phyloP scores from a whole-genome alignment of 2,888 invertebrate species.

The Megalurothrips usitatus region DNA sequence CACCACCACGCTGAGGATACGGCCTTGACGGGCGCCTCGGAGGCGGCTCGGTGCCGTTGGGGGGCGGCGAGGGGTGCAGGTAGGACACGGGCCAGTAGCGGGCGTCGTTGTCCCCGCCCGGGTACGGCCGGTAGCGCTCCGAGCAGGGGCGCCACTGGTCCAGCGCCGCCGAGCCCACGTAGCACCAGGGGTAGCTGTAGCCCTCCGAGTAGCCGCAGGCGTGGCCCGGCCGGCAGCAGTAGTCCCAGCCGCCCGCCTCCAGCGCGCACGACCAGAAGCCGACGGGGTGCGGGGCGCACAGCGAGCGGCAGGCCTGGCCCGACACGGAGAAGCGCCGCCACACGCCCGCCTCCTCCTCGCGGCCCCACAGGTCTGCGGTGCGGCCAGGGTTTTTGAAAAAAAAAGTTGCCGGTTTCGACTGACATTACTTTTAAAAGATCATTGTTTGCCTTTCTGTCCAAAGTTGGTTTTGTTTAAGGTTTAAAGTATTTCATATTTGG shows the following conservation, averaged over 20 bases:
- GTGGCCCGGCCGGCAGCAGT: slow-evolving; percentile 77
- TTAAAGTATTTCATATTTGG: too few relatives aligned
- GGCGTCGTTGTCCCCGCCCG: slow-evolving; percentile 45
- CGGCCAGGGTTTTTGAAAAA: slow-evolving; percentile 6
- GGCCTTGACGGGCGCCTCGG: slow-evolving; percentile 4
- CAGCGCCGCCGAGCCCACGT: slow-evolving; percentile 65
- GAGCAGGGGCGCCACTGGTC: slow-evolving; percentile 87
- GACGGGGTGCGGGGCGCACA: slow-evolving; percentile 67
- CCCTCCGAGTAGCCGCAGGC: slow-evolving; percentile 80
- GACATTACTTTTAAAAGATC: too few relatives aligned
- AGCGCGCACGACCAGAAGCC: slow-evolving; percentile 83
- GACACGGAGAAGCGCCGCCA: slow-evolving; percentile 77
- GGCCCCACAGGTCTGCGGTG: slow-evolving; percentile 45
- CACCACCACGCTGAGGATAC: not conserved
- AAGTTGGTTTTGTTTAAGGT: too few relatives aligned
- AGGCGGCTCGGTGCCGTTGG: slow-evolving; percentile 57
- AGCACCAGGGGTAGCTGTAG: slow-evolving; percentile 80
- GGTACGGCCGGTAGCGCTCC: slow-evolving; percentile 67
- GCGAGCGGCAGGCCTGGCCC: slow-evolving; percentile 70
- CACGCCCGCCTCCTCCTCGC: slow-evolving; percentile 46
- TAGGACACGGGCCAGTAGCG: slow-evolving; percentile 73
- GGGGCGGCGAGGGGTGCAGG: slow-evolving; percentile 72
- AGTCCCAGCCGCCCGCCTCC: slow-evolving; percentile 76
- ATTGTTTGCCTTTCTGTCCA: too few relatives aligned
- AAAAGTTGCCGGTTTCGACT: too few relatives aligned